Conservation (phyloP, 2,113 vertebrate genomes). For the Equus quagga region DNA sequence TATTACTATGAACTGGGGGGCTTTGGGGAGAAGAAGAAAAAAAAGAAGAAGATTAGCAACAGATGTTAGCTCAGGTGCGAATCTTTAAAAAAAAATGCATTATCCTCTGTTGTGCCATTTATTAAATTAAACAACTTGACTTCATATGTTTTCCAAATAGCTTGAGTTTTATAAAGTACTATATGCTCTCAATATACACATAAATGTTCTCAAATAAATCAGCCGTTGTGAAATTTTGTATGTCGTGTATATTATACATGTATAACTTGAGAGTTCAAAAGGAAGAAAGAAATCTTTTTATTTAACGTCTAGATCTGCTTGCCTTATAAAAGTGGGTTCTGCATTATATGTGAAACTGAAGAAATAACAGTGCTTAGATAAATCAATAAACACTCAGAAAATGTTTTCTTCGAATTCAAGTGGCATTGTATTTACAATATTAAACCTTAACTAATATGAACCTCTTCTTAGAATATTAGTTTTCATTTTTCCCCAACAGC, state of each 20-base stretch:
- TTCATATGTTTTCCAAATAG: slow-evolving; percentile 9
- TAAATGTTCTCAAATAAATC: not conserved
- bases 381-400: not conserved
- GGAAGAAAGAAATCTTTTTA: not conserved
- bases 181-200: not conserved
- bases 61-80: no score
- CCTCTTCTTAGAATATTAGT: not conserved
- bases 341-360: not conserved
- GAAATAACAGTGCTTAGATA: not conserved
- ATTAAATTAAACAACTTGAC: not conserved
- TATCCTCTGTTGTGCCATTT: not conserved
- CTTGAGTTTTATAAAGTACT: not conserved
- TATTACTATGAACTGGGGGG: no score
- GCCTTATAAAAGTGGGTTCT: not conserved
- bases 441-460: not conserved
- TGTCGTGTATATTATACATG: not conserved
- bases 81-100: not conserved
- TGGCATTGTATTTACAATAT: not conserved
- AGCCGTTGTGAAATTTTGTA: not conserved
- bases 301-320: slow-evolving; percentile 1
- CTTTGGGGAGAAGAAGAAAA: no score
- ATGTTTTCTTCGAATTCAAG: slow-evolving; percentile 29
- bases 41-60: no score
- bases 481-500: slow-evolving; percentile 19
- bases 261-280: not conserved